phyloP scores from a whole-genome alignment of 1,140 invertebrate genomes.

The Zaprionus kolodkinae region DNA sequence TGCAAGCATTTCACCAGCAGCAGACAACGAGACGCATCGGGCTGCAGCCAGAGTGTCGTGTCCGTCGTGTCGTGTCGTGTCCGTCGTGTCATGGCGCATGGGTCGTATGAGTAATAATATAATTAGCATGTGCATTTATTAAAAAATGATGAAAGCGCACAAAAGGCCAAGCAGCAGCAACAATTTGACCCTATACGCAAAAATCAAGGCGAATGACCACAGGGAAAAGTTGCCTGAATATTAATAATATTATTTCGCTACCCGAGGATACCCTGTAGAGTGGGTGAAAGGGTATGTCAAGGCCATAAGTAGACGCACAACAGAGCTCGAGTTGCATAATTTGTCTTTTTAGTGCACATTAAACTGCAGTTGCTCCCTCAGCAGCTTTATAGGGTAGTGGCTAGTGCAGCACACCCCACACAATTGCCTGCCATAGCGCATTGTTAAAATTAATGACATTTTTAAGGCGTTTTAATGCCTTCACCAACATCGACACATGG shows the following conservation, averaged over 20 bases:
- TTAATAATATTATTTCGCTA: conserved; percentile 72
- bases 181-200: conserved; percentile 44
- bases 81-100: conserved; percentile 36
- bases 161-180: conserved; percentile 49
- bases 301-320: background rate
- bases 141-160: conserved; percentile 79
- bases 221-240: conserved; percentile 29
- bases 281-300: background rate
- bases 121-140: conserved; percentile 81
- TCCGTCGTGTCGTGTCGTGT: background rate
- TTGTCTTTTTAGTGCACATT: background rate
- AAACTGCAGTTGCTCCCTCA: background rate
- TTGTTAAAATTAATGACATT: conserved; percentile 65
- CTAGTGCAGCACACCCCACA: background rate
- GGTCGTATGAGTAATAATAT: conserved; percentile 80
- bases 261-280: conserved; percentile 2
- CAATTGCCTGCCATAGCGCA: background rate
- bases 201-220: conserved; percentile 59
- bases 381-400: background rate
- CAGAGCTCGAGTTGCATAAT: background rate
- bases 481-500: conserved; percentile 32
- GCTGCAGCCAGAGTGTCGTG: background rate
- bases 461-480: conserved; percentile 70
- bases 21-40: conserved; percentile 1
- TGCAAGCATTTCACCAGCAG: conserved; percentile 64